Conservation (phyloP, 2,113 vertebrate species). For the Cyanocitta stelleri region DNA sequence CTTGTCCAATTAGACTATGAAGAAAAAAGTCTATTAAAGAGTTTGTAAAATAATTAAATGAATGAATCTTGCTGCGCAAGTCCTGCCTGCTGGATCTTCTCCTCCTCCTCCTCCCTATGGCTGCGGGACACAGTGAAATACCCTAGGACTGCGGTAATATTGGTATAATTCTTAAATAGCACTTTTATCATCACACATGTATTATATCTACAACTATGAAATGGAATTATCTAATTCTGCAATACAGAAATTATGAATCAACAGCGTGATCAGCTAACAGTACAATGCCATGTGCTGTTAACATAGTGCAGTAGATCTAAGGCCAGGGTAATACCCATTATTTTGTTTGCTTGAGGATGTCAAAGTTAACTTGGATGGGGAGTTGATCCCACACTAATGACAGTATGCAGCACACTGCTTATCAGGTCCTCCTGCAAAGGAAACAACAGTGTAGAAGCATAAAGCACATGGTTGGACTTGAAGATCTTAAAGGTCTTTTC, state of each 20-base stretch:
- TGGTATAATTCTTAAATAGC: background rate
- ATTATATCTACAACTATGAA: background rate
- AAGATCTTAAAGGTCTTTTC: background rate
- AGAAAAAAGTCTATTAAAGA: too few species aligned
- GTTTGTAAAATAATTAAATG: too few species aligned
- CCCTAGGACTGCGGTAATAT: too few species aligned
- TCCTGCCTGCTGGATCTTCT: too few species aligned
- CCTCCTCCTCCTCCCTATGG: too few species aligned
- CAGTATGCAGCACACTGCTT: background rate
- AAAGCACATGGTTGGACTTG: background rate
- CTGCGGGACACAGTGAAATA: too few species aligned
- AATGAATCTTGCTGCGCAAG: too few species aligned
- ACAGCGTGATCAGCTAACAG: background rate
- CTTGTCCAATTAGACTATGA: too few species aligned
- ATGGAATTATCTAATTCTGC: background rate
- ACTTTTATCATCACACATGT: background rate
- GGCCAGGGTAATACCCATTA: background rate
- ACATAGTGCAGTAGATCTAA: background rate
- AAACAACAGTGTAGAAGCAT: background rate
- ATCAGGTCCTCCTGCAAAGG: background rate
- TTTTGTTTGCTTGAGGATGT: background rate
- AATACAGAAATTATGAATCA: background rate
- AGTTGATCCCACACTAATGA: background rate
- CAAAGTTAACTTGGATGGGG: background rate
- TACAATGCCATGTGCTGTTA: background rate